phyloP scores from a whole-genome alignment of 1,140 invertebrate genomes.

The Odontomachus brunneus region DNA sequence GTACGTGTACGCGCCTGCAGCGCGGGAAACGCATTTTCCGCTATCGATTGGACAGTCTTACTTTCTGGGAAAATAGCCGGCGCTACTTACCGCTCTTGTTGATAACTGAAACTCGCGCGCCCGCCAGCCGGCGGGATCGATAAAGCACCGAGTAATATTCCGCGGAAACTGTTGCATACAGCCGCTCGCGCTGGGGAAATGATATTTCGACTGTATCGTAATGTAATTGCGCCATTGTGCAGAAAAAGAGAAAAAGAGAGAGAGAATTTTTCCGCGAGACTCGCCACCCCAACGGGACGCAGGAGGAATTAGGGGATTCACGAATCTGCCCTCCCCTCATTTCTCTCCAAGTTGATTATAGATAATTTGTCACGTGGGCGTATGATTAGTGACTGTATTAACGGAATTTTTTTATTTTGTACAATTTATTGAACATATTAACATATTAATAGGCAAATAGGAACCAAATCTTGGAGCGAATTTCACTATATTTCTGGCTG shows the following conservation, averaged over 20 bases:
- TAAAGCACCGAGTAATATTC: conserved; percentile 36
- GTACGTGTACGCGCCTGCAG: not conserved
- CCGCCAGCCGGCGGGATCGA: conserved; percentile 55
- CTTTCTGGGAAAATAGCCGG: conserved; percentile 27
- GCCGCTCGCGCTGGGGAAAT: conserved; percentile 22
- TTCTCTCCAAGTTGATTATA: too few species aligned
- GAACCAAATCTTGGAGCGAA: too few species aligned
- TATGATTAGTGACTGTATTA: too few species aligned
- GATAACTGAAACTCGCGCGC: conserved; percentile 55
- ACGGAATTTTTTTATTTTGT: too few species aligned
- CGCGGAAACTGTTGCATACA: conserved; percentile 28
- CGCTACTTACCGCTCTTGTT: conserved; percentile 32
- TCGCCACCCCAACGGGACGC: too few species aligned
- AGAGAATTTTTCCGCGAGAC: too few species aligned
- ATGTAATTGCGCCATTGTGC: not conserved
- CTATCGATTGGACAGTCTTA: conserved; percentile 62
- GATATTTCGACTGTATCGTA: not conserved
- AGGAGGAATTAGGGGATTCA: too few species aligned
- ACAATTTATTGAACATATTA: too few species aligned
- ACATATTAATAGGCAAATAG: too few species aligned
- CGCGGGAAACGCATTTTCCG: conserved; percentile 21
- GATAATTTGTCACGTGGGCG: too few species aligned
- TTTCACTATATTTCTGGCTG: too few species aligned
- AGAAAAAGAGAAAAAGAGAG: not conserved
- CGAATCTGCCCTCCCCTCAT: too few species aligned